A percentile compares a stretch with the other conserved stretches of the same genome.
These are phyloP conservation scores for Lordiphosa andalusiaca DNA, from an alignment of 2,888 invertebrate species.

Conservation along the genomic window DNA sequence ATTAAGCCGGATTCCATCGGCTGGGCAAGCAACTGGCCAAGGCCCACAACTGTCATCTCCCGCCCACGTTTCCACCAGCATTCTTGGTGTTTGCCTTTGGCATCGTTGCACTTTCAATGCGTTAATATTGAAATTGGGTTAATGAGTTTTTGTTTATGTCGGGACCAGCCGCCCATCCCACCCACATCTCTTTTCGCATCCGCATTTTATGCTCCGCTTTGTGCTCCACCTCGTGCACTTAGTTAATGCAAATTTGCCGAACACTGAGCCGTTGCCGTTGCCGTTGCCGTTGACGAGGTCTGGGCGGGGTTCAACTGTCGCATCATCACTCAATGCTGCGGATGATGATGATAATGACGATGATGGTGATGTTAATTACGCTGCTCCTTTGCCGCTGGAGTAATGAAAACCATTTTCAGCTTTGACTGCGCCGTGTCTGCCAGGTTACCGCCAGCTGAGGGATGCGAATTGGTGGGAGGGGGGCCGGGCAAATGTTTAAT, in stretches of 20 bases:
- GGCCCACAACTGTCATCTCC: background rate
- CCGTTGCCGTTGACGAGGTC: background rate
- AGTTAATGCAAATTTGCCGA: conserved; percentile 11
- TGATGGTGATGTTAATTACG: conserved; percentile 4
- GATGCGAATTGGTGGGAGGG: background rate
- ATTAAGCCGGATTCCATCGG: conserved; percentile 13
- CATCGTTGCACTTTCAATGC: conserved; percentile 50
- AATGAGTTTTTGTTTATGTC: conserved; percentile 67
- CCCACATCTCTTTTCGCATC: background rate
- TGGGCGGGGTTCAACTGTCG: conserved; percentile 1
- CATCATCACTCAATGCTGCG: conserved; percentile 1
- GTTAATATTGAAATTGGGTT: conserved; percentile 68
- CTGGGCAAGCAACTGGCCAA: too few relatives aligned
- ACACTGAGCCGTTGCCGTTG: background rate
- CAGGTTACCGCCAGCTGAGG: background rate
- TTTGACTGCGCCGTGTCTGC: conserved; percentile 22
- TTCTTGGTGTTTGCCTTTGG: conserved; percentile 32
- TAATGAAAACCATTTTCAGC: conserved; percentile 55
- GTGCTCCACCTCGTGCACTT: background rate
- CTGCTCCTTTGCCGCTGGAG: conserved; percentile 26
- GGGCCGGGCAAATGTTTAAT: conserved; percentile 54
- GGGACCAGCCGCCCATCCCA: conserved; percentile 7
- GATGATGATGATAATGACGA: conserved; percentile 10
- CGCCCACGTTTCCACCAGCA: background rate
- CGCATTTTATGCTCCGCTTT: background rate